phyloP scores from a whole-genome alignment of 2,888 invertebrate species.

The Protodeltote pygarga region DNA sequence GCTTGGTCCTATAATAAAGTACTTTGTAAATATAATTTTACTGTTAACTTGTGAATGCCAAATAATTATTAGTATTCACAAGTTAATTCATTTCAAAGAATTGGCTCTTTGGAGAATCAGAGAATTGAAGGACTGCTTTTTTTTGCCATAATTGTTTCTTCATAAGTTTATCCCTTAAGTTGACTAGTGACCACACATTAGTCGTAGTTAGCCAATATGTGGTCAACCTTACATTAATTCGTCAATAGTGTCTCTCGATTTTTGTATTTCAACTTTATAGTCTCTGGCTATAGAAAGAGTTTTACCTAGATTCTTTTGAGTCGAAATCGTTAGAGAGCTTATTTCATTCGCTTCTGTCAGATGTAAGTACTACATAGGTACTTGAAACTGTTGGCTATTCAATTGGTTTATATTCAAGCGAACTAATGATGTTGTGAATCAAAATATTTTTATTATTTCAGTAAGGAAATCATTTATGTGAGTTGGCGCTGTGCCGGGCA shows the following conservation, averaged over 20 bases:
- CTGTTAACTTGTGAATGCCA: no score
- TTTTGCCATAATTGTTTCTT: slow-evolving; percentile 7
- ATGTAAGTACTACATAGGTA: no score
- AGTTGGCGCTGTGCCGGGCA: slow-evolving; percentile 54
- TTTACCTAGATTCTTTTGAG: no score
- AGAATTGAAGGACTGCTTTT: slow-evolving; percentile 6
- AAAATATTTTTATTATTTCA: slow-evolving; percentile 10
- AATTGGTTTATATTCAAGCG: slow-evolving; percentile 2
- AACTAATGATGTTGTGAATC: slow-evolving; percentile 3
- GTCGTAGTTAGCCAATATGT: no score
- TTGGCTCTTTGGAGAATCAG: slow-evolving; percentile 3
- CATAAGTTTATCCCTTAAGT: slow-evolving; percentile 25
- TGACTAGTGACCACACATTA: no score
- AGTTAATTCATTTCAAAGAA: no score
- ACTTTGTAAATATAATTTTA: no score
- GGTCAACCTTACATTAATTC: slow-evolving; percentile 13
- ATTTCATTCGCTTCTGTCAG: no score
- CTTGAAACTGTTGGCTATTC: neutral
- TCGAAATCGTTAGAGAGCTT: neutral
- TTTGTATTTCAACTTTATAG: slow-evolving; percentile 6
- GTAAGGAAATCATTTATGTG: slow-evolving; percentile 49
- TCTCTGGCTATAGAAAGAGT: slow-evolving; percentile 15
- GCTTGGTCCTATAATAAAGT: no score
- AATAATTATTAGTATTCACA: no score
- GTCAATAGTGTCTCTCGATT: neutral